phyloP scores from a whole-genome alignment of 2,113 vertebrate genomes.

The Corythaixoides concolor region DNA sequence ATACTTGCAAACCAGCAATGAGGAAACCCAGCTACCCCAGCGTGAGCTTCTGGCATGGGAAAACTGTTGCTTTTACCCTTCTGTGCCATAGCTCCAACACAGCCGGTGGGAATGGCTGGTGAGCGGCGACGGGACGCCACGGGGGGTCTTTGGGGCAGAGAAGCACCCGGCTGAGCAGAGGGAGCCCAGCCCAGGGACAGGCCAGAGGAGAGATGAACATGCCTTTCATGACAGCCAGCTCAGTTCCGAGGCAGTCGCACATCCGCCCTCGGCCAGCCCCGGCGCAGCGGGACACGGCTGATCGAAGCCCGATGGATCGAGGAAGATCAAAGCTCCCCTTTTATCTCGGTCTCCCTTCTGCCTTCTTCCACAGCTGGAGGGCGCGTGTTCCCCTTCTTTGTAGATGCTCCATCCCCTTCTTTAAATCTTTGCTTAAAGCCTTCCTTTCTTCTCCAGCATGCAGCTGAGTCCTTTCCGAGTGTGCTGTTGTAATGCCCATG shows the following conservation, averaged over 20 bases:
- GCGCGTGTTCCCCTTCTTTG: constrained; percentile 62
- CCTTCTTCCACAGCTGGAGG: constrained; percentile 65
- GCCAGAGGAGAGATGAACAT: neutral
- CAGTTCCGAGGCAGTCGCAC: neutral
- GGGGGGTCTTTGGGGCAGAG: neutral
- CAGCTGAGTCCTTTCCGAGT: constrained; percentile 9
- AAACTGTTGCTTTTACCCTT: neutral
- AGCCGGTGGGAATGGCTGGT: rapidly evolving
- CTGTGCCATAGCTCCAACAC: neutral
- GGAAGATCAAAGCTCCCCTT: constrained; percentile 59
- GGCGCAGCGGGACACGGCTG: neutral
- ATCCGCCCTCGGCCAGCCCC: neutral
- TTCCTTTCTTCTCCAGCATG: constrained; percentile 48
- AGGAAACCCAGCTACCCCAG: neutral
- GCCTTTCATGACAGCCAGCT: neutral
- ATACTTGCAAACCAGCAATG: neutral
- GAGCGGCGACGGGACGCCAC: rapidly evolving
- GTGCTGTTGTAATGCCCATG: constrained; percentile 16
- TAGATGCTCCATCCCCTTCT: constrained; percentile 39
- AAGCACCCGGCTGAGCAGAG: neutral
- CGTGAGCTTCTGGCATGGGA: neutral
- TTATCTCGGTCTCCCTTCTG: constrained; percentile 58
- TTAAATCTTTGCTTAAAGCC: constrained; percentile 58
- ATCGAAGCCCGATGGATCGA: constrained; percentile 11
- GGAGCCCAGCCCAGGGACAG: neutral